Evolutionary conservation across 2,888 invertebrate genomes (phyloP), one percentile per base, ranked within the genome.

Genomic region (Dyspetes luteomarginatus): DNA sequence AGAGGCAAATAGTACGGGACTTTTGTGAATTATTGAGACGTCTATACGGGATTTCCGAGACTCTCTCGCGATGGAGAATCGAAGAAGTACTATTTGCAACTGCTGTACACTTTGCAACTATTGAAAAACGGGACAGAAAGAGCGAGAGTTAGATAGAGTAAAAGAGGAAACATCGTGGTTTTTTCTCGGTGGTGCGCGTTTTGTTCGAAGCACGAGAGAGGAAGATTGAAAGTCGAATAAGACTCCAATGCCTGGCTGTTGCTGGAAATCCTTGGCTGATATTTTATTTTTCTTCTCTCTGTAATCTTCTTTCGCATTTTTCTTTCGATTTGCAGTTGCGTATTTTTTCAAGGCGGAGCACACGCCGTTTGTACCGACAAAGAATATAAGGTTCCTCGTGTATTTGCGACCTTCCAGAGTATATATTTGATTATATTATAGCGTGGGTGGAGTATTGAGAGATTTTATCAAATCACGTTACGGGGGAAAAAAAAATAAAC

Each of bases 211-310:
- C 41, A 41, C 36, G 48, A 60, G 76, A 67, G 72, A 80, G 67
- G 55, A 76, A 72, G 80, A 81, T 81, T 77, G 76, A 77, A 71
- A 72, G 55, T 48, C 67, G 19, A 55, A 48, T 67, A 68, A 76
- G 67, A 69, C 62, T 56, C 12, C 30, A 5, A 9, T 36, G 9
- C 9, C 36, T 5, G 36, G 9, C 36, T 36, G 48, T 62, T 28
- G 22, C n/a, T 17, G 28, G 7, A 48, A 58, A 7, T 58, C 28
- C 71, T 71, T 12, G 19, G 2, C 7, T 45, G 30, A 28, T 30
- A 30, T 30, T 26, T 28, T 30, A 4, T 28, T 62, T 36, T 71
- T 48, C 30, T 67, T 3, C 62, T 9, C 45, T 30, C 65, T 43
- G 30, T 73, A 78, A 73, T 60, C 60, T 73, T 26, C 36, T 2